Base-by-base conservation (phyloP, 2,113 vertebrate genomes). In the Platichthys stellatus region DNA sequence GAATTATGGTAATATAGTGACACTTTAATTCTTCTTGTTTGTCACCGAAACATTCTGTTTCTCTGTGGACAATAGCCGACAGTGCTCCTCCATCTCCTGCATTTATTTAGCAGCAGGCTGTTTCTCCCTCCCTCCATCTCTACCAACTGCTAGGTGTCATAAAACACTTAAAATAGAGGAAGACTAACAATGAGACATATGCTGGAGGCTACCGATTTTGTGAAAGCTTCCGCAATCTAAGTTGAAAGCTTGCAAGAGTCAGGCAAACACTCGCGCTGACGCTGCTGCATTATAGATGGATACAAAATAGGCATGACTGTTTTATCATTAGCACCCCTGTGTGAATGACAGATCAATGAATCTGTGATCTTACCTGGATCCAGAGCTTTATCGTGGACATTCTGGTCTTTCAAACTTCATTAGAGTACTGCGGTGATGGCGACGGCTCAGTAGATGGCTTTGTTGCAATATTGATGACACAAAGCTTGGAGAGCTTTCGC, bases 161-260 rank as follows among this genome's bases (percentile, higher is more conserved):
- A 63, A 84, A 86, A 81, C 67, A 74, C 83, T 75, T 76, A 81
- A 82, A 88, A 87, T 81, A 83, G 81, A 81, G 71, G 74, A 83
- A 69, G 74, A 71, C 82, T 74, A 78, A 88, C 83, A 88, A 89
- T 80, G 81, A 89, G 79, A 83, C 81, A 84, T 80, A 84, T 74
- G 88, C 88, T 82, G 18, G 57, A 74, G 83, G 83, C 80, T 82
- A 81, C 74, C 76, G 69, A 72, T 78, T 89, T 68, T 51, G 62
- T 78, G 80, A 88, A 76, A 74, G 70, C 74, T 83, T 71, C 71
- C 68, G 85, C 78, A 81, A 82, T 87, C 63, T 61, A 28, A 83
- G 80, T 74, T 85, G 73, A 88, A 90, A 83, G 73, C 54, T 74
- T 64, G 72, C 66, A 85, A 80, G 80, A 84, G 80, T 82, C 57